Percentiles rank a stretch among this genome's conserved stretches.
These are phyloP conservation scores for Caenorhabditis latens DNA, from an alignment of 1,140 invertebrate genomes.

Conservation along the genomic window DNA sequence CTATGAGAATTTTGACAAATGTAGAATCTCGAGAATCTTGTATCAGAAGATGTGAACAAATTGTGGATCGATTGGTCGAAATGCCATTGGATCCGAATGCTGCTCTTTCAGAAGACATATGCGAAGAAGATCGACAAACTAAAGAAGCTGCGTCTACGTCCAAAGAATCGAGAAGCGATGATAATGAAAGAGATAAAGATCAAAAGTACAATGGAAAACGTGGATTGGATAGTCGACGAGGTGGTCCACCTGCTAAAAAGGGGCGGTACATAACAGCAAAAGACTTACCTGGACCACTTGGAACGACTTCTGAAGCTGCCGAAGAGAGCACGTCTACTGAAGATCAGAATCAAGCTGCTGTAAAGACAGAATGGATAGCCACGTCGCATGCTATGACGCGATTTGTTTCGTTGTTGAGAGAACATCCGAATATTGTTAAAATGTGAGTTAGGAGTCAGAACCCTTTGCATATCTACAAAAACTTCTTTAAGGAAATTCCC, in stretches of 20 bases:
- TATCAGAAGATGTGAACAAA: constrained; percentile 20
- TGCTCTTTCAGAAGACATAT: constrained; percentile 9
- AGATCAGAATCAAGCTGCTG: background rate
- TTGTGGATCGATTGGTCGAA: constrained; percentile 36
- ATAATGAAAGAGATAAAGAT: background rate
- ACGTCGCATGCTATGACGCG: constrained; percentile 27
- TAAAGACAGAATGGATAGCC: constrained; percentile 28
- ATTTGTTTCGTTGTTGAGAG: constrained; percentile 34
- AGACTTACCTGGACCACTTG: constrained; percentile 19
- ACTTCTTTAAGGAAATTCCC: constrained; percentile 38
- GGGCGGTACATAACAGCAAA: constrained; percentile 17
- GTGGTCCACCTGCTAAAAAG: constrained; percentile 19
- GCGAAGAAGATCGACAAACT: constrained; percentile 20
- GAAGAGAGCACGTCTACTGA: background rate
- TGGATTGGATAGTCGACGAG: background rate
- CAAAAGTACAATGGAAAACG: constrained; percentile 11
- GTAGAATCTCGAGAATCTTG: constrained; percentile 20
- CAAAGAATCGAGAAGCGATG: background rate
- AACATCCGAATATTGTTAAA: constrained; percentile 34
- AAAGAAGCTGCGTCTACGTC: background rate
- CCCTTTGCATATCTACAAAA: too few species aligned
- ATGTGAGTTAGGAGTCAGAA: background rate
- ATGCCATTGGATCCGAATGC: background rate
- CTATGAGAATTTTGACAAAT: constrained; percentile 7
- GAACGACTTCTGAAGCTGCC: background rate